phyloP scores from a whole-genome alignment of 2,797 vertebrate species.

The Agapornis canus region DNA sequence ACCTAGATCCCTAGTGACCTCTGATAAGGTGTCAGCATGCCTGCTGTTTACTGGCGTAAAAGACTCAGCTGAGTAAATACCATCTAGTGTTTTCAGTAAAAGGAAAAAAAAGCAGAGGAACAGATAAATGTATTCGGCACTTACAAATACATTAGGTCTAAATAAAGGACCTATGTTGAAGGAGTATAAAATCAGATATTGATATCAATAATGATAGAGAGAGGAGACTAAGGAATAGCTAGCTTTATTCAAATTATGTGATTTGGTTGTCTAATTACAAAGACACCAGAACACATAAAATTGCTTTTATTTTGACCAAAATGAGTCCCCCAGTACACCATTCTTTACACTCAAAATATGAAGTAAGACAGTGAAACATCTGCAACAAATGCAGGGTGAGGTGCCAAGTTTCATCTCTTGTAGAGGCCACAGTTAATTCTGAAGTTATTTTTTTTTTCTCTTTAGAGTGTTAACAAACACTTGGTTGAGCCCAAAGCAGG shows the following conservation, averaged over 20 bases:
- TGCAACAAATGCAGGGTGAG: background rate
- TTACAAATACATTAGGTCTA: background rate
- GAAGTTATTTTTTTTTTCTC: background rate
- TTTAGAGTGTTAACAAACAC: background rate
- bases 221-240: background rate
- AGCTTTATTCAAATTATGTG: background rate
- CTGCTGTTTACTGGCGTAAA: background rate
- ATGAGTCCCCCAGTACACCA: fast-evolving
- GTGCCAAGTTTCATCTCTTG: background rate
- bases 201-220: background rate
- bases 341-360: background rate
- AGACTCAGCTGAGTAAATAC: background rate
- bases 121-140: background rate
- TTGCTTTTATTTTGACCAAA: background rate
- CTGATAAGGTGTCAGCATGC: background rate
- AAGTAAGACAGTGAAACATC: background rate
- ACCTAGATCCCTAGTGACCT: conserved; percentile 18
- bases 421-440: background rate
- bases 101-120: background rate
- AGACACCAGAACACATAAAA: background rate
- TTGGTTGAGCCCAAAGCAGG: background rate
- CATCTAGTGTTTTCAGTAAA: background rate
- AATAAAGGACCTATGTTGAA: background rate
- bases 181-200: background rate
- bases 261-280: background rate